phyloP scores from a whole-genome alignment of 2,113 vertebrate species.

The Melanerpes formicivorus region DNA sequence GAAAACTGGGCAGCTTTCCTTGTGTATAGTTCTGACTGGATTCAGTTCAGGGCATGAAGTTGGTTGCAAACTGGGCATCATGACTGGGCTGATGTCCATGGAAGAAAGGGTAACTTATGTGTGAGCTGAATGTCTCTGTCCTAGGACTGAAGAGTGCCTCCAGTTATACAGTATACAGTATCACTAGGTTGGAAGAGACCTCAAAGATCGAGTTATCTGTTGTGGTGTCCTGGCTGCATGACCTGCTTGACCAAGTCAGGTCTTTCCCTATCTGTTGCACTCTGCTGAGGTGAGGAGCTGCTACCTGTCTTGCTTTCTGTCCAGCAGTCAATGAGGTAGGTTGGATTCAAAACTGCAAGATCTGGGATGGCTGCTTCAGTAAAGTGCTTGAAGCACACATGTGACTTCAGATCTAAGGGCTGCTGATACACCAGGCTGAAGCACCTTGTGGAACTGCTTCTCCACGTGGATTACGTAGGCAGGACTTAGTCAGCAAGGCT shows the following conservation, averaged over 20 bases:
- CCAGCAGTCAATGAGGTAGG: background rate
- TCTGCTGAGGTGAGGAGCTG: background rate
- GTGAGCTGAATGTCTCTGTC: background rate
- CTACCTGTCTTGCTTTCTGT: background rate
- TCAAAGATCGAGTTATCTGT: background rate
- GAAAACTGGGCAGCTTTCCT: background rate
- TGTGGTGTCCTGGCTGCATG: rapidly evolving
- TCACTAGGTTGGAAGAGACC: too few relatives aligned
- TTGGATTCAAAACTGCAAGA: background rate
- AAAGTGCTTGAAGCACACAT: background rate
- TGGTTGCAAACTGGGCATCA: background rate
- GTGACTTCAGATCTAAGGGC: background rate
- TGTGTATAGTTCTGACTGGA: background rate
- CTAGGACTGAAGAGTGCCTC: background rate
- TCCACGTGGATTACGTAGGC: background rate
- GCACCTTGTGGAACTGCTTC: background rate
- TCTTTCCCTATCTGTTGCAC: background rate
- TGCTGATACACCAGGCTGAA: background rate
- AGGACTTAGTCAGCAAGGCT: background rate
- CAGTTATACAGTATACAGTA: too few relatives aligned
- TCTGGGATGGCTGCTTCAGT: background rate
- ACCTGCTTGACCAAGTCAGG: background rate
- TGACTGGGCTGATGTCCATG: rapidly evolving
- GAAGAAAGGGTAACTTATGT: background rate
- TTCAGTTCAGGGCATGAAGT: background rate